phyloP scores from a whole-genome alignment of 1,140 invertebrate genomes.

The Papilio glaucus region DNA sequence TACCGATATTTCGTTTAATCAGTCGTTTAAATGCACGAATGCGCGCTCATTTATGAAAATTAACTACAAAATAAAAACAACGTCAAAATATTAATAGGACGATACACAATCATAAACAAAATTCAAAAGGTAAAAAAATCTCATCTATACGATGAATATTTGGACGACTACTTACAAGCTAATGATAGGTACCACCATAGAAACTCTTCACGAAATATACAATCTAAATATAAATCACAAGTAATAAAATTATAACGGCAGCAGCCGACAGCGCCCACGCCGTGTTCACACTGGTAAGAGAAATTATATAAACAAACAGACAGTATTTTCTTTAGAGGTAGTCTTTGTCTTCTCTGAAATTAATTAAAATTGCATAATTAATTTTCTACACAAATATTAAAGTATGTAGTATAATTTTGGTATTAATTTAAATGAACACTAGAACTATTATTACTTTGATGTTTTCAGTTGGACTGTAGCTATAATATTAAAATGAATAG shows the following conservation, averaged over 20 bases:
- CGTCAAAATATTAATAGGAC: slow-evolving; percentile 64
- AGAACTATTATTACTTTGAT: too few species aligned
- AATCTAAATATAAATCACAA: slow-evolving; percentile 68
- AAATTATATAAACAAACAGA: neutral
- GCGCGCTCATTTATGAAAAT: slow-evolving; percentile 55
- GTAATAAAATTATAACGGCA: slow-evolving; percentile 52
- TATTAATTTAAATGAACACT: too few species aligned
- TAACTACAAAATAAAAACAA: slow-evolving; percentile 63
- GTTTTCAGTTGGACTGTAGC: too few species aligned
- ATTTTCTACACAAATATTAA: too few species aligned
- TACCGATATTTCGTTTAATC: slow-evolving; percentile 11
- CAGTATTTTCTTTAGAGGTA: too few species aligned
- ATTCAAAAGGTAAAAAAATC: slow-evolving; percentile 60
- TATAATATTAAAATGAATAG: too few species aligned
- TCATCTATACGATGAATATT: slow-evolving; percentile 47
- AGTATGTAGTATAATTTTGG: too few species aligned
- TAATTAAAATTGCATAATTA: too few species aligned
- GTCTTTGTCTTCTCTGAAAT: too few species aligned
- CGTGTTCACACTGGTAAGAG: neutral
- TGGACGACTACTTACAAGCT: slow-evolving; percentile 43
- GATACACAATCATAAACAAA: slow-evolving; percentile 61
- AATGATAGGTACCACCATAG: slow-evolving; percentile 51
- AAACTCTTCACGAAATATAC: slow-evolving; percentile 46
- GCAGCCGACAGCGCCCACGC: neutral
- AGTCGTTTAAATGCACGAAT: slow-evolving; percentile 71